Percentiles rank a stretch among this genome's conserved stretches.
These are phyloP conservation scores for Clostera curtula DNA, from an alignment of 2,888 invertebrate genomes.

Conservation along the genomic window DNA sequence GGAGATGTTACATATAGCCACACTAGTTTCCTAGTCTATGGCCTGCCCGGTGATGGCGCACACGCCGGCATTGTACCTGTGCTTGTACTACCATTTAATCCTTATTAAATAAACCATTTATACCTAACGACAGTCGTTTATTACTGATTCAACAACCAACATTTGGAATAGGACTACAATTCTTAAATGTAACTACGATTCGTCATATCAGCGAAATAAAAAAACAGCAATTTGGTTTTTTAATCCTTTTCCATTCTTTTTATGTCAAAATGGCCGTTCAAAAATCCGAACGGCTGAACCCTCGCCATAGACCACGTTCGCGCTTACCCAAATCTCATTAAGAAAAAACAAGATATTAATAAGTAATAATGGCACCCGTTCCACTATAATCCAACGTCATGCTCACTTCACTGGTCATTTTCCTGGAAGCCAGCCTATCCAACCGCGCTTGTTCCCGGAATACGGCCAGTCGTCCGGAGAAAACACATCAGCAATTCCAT, in stretches of 20 bases:
- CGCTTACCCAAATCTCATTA: constrained; percentile 18
- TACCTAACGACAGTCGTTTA: constrained; percentile 1
- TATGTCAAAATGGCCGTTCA: no score
- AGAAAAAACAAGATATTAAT: constrained; percentile 23
- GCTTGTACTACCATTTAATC: no score
- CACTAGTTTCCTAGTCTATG: no score
- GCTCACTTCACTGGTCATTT: constrained; percentile 29
- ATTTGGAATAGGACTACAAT: neutral
- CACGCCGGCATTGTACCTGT: no score
- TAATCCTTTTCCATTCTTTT: neutral
- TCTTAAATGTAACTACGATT: constrained; percentile 1
- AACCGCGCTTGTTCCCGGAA: constrained; percentile 31
- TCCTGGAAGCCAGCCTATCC: constrained; percentile 26
- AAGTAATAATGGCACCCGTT: constrained; percentile 24
- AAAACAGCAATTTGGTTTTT: neutral
- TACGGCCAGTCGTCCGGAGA: constrained; percentile 29
- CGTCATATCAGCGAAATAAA: constrained; percentile 2
- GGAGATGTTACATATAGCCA: no score
- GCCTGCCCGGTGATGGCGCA: no score
- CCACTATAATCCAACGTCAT: constrained; percentile 8
- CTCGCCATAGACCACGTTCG: neutral
- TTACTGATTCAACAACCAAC: neutral
- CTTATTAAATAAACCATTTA: no score
- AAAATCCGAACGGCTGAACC: constrained; percentile 13
- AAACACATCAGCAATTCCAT: constrained; percentile 18